These are phyloP conservation scores for Rhabditoides inermis DNA, from an alignment of 2,888 invertebrate genomes.

Conservation along the genomic window DNA sequence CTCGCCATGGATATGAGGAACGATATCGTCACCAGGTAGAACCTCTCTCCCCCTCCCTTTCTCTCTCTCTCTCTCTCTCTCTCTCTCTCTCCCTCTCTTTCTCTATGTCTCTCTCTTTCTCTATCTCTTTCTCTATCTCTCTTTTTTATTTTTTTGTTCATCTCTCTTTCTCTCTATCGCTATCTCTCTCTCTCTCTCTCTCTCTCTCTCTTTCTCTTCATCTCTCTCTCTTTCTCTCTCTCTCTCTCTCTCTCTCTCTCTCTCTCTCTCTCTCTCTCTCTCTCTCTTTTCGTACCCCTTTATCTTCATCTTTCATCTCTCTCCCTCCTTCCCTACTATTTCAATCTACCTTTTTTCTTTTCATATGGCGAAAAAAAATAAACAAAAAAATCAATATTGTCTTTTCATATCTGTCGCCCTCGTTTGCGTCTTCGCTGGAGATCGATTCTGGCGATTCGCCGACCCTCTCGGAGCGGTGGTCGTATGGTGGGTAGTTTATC, in stretches of 20 bases:
- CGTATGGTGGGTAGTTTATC: constrained; percentile 39
- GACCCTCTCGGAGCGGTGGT: constrained; percentile 57
- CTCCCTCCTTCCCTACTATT: neutral
- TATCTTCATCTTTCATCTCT: neutral
- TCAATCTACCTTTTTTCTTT: constrained; percentile 25
- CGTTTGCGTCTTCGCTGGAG: constrained; percentile 54
- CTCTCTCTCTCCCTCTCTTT: neutral
- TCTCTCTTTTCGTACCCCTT: neutral
- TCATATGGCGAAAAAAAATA: too few species aligned
- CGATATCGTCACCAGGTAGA: constrained; percentile 53
- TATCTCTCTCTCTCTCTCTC: too few species aligned
- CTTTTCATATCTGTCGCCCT: constrained; percentile 54
- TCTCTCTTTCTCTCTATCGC: too few species aligned
- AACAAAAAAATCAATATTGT: too few species aligned
- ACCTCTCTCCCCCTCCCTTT: neutral
- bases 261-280: neutral
- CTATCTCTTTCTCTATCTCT: too few species aligned
- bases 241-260: neutral
- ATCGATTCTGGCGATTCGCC: constrained; percentile 51
- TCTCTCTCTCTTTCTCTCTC: neutral
- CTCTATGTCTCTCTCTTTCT: too few species aligned
- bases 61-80: neutral
- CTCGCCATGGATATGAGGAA: constrained; percentile 56
- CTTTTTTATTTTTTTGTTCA: neutral
- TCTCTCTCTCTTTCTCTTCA: neutral